Conservation (phyloP, 2,797 vertebrate genomes). For the Ctenosaura bakeri region DNA sequence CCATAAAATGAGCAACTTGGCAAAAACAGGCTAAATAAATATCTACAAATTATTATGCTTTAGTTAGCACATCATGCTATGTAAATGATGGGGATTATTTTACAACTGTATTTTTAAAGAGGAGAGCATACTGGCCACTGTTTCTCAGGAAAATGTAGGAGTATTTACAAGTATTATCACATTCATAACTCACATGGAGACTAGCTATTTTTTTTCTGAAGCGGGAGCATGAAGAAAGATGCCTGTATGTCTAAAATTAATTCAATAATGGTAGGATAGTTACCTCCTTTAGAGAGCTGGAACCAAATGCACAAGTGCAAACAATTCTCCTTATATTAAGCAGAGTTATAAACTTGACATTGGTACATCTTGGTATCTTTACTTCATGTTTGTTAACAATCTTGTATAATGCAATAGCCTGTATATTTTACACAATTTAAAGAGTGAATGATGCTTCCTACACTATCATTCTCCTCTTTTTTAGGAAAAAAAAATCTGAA, state of each 20-base stretch:
- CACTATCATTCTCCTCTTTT: background rate
- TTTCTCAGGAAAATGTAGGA: too few species aligned
- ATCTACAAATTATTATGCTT: background rate
- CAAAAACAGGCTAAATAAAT: background rate
- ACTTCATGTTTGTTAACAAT: background rate
- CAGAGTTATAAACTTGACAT: constrained; percentile 18
- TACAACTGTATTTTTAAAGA: background rate
- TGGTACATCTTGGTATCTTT: background rate
- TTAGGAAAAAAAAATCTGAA: background rate
- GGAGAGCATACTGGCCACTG: too few species aligned
- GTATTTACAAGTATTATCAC: constrained; percentile 1
- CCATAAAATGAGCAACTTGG: background rate
- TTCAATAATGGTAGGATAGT: background rate
- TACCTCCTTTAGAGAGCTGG: background rate
- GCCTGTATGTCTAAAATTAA: background rate
- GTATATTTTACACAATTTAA: background rate
- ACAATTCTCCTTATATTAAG: background rate
- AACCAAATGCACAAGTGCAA: constrained; percentile 2
- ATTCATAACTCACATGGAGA: constrained; percentile 29
- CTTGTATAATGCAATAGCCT: background rate
- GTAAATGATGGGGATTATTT: constrained; percentile 6
- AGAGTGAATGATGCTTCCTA: background rate
- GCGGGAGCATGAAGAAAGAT: background rate
- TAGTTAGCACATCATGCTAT: background rate
- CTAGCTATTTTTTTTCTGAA: background rate